A percentile compares a stretch with the other conserved stretches of the same genome.
Evolutionary conservation across 2,888 invertebrate genomes (phyloP).

Genomic region (Platycheirus albimanus): DNA sequence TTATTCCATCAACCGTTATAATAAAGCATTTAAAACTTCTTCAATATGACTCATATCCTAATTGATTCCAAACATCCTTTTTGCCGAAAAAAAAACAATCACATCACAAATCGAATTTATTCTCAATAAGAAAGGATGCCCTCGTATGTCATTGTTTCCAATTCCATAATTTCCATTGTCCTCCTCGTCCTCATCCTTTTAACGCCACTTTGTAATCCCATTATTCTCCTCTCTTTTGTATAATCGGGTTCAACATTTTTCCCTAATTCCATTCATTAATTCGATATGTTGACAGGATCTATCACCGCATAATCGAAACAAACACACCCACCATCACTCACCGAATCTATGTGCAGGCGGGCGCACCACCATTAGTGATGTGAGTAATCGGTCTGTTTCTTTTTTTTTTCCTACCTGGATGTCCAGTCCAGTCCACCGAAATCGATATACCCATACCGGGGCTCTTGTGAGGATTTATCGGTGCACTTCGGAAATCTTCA

Average conservation of each 20-base stretch:
- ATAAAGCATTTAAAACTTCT: too few relatives aligned
- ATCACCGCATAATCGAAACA: slow-evolving; percentile 74
- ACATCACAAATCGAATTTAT: background rate
- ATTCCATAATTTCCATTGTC: slow-evolving; percentile 63
- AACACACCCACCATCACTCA: slow-evolving; percentile 73
- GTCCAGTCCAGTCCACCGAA: slow-evolving; percentile 28
- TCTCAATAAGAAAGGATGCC: background rate
- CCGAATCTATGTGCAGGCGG: slow-evolving; percentile 23
- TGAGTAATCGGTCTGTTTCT: slow-evolving; percentile 59
- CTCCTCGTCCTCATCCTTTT: slow-evolving; percentile 64
- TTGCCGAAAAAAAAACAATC: slow-evolving; percentile 1
- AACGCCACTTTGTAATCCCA: slow-evolving; percentile 70
- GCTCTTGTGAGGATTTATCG: slow-evolving; percentile 25
- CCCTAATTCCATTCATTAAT: slow-evolving; percentile 73
- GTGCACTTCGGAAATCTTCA: slow-evolving; percentile 34
- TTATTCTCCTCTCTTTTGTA: slow-evolving; percentile 28
- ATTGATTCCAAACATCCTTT: background rate
- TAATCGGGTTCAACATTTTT: slow-evolving; percentile 15
- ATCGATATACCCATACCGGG: slow-evolving; percentile 39
- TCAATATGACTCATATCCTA: slow-evolving; percentile 19
- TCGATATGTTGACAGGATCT: slow-evolving; percentile 73
- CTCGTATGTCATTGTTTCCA: slow-evolving; percentile 49
- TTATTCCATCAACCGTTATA: too few relatives aligned
- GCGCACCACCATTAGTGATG: slow-evolving; percentile 58
- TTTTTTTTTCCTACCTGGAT: slow-evolving; percentile 41